phyloP scores from a whole-genome alignment of 2,797 vertebrate species.

The Galagoides demidoff region DNA sequence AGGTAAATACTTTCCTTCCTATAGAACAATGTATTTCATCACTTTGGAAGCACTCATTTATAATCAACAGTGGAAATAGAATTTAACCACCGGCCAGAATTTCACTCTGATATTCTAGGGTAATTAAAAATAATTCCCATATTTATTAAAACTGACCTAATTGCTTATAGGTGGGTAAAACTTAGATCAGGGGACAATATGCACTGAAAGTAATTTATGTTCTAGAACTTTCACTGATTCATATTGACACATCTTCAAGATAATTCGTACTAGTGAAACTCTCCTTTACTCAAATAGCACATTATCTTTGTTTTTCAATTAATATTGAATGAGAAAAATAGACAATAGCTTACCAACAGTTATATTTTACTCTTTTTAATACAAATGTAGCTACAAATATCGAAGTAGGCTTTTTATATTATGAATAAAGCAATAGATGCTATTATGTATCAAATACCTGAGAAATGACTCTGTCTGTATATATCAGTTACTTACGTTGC shows the following conservation, averaged over 20 bases:
- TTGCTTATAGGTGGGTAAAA: constrained; percentile 52
- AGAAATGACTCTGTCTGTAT: constrained; percentile 79
- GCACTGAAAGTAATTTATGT: constrained; percentile 54
- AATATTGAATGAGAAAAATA: constrained; percentile 54
- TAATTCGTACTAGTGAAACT: constrained; percentile 41
- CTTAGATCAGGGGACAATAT: constrained; percentile 38
- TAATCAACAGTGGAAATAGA: constrained; percentile 59
- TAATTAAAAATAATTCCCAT: constrained; percentile 68
- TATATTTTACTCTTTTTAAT: constrained; percentile 53
- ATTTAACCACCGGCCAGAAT: constrained; percentile 6
- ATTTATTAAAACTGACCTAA: constrained; percentile 65
- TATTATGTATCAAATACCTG: constrained; percentile 77
- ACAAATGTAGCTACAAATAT: constrained; percentile 46
- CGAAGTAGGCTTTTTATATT: constrained; percentile 70
- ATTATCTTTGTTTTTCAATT: constrained; percentile 67
- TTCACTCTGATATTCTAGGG: neutral
- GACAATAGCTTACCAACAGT: constrained; percentile 53
- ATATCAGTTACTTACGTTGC: constrained; percentile 80
- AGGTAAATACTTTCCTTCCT: constrained; percentile 70
- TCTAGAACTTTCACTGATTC: constrained; percentile 53
- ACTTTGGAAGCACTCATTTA: constrained; percentile 25
- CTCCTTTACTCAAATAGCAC: constrained; percentile 61
- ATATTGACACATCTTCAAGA: constrained; percentile 9
- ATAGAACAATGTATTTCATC: neutral
- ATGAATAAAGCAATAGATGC: constrained; percentile 70